Conservation (phyloP, 2,888 invertebrate species). For the Bhutanitis thaidina region DNA sequence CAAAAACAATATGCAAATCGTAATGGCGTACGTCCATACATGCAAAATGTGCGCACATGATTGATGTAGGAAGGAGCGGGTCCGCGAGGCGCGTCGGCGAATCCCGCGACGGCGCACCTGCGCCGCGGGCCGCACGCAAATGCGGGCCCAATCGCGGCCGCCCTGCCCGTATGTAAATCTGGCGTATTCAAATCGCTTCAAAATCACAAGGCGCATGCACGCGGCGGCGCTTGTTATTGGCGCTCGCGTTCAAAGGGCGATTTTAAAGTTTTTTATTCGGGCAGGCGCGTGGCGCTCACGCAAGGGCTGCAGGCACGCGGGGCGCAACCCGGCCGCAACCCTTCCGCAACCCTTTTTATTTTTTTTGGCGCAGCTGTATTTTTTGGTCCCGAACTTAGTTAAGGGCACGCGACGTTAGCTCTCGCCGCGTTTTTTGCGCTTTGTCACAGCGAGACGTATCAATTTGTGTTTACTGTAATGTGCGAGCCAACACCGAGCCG, state of each 20-base stretch:
- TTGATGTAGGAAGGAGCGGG: not conserved
- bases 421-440: slow-evolving; percentile 48
- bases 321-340: slow-evolving; percentile 66
- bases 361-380: slow-evolving; percentile 61
- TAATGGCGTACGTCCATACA: not conserved
- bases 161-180: slow-evolving; percentile 65
- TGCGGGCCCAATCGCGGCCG: slow-evolving; percentile 54
- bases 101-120: slow-evolving; percentile 43
- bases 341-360: slow-evolving; percentile 32
- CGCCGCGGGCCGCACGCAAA: slow-evolving; percentile 46
- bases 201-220: slow-evolving; percentile 77
- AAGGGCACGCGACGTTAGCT: slow-evolving; percentile 51
- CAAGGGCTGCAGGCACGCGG: slow-evolving; percentile 32
- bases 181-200: slow-evolving; percentile 77
- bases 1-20: too few relatives aligned
- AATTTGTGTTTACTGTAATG: slow-evolving; percentile 1
- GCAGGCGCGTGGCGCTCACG: slow-evolving; percentile 20
- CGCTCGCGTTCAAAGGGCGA: slow-evolving; percentile 59
- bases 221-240: slow-evolving; percentile 69
- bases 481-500: slow-evolving; percentile 19
- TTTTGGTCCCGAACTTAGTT: slow-evolving; percentile 45
- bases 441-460: not conserved
- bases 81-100: not conserved
- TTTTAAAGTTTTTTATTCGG: slow-evolving; percentile 22
- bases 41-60: not conserved